These are phyloP conservation scores for Aphelenchoides fujianensis DNA, from an alignment of 1,140 invertebrate species.

Conservation along the genomic window DNA sequence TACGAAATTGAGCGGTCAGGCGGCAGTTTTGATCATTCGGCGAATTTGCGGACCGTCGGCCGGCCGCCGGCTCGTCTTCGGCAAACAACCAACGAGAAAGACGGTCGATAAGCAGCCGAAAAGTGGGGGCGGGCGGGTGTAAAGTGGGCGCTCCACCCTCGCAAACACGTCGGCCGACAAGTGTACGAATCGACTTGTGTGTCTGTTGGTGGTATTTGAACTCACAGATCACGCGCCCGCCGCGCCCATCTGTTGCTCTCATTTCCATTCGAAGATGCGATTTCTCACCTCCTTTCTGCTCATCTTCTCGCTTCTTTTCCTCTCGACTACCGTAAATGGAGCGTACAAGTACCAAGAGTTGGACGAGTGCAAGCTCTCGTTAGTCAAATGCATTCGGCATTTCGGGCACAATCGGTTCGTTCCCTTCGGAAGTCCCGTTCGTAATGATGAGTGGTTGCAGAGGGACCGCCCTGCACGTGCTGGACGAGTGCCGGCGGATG, in stretches of 20 bases:
- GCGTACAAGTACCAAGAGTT: not conserved
- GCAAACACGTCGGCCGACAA: too few species aligned
- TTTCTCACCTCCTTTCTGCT: not conserved
- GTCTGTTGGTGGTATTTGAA: too few species aligned
- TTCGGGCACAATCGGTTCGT: constrained; percentile 10
- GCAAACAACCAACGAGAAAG: constrained; percentile 1
- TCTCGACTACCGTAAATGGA: not conserved
- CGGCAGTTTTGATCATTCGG: too few species aligned
- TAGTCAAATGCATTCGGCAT: not conserved
- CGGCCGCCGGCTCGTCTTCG: too few species aligned
- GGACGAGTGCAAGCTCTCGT: not conserved
- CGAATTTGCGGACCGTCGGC: too few species aligned
- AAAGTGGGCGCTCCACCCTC: not conserved
- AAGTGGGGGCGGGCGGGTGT: too few species aligned
- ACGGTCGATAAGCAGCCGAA: not conserved
- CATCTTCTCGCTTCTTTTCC: not conserved
- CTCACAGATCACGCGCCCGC: too few species aligned
- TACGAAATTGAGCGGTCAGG: too few species aligned
- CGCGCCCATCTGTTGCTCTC: too few species aligned
- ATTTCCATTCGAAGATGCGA: constrained; percentile 1
- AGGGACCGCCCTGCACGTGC: not conserved
- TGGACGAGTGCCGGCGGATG: not conserved
- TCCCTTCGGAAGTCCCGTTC: not conserved
- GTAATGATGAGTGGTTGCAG: too few species aligned
- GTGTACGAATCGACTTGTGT: too few species aligned